Conservation (phyloP, 2,113 vertebrate genomes). For the Odocoileus virginianus region DNA sequence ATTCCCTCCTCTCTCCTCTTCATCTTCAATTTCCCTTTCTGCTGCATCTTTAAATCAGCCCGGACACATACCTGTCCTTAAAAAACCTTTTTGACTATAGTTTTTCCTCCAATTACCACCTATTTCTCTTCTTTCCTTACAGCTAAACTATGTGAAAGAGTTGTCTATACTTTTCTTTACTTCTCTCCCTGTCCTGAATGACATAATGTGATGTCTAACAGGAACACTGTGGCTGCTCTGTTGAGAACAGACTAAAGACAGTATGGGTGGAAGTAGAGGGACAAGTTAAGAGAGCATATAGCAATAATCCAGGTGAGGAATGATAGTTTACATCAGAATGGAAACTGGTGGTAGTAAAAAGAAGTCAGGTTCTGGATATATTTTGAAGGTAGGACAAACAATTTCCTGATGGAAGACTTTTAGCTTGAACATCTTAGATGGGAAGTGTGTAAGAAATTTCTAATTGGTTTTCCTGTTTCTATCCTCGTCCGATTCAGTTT, state of each 20-base stretch:
- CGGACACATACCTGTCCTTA: background rate
- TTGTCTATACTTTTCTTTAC: background rate
- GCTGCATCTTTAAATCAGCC: background rate
- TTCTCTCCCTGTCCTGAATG: background rate
- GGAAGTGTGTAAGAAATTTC: background rate
- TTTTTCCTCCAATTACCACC: conserved; percentile 9
- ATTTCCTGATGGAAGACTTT: background rate
- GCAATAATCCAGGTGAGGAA: background rate
- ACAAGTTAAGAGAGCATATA: background rate
- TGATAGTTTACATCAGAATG: background rate
- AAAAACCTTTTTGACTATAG: background rate
- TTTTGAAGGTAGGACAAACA: background rate
- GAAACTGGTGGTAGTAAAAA: background rate
- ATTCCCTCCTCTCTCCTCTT: background rate
- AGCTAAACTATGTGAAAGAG: background rate
- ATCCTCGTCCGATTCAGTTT: background rate
- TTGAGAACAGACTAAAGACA: background rate
- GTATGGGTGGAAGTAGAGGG: background rate
- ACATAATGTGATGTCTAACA: background rate
- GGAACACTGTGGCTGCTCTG: background rate
- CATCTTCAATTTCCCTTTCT: conserved; percentile 7
- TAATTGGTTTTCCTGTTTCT: background rate
- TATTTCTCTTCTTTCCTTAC: background rate
- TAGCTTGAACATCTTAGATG: background rate
- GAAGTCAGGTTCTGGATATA: background rate